phyloP scores from a whole-genome alignment of 2,888 invertebrate genomes.

The Ametastegia equiseti region DNA sequence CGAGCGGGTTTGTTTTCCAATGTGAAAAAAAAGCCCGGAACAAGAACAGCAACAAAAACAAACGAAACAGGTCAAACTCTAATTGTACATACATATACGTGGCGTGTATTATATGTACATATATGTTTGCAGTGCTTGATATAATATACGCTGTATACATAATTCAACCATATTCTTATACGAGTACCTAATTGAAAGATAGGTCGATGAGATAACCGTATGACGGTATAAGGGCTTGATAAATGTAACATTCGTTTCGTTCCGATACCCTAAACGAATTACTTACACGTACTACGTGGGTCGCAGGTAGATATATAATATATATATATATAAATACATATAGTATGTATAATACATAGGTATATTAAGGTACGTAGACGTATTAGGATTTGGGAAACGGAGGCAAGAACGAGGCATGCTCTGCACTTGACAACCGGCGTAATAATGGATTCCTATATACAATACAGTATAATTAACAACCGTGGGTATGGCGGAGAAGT shows the following conservation, averaged over 20 bases:
- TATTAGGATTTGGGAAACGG: background rate
- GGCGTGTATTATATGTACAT: too few relatives aligned
- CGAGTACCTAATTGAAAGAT: slow-evolving; percentile 7
- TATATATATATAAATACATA: background rate
- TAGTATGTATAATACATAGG: background rate
- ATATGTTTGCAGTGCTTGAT: background rate
- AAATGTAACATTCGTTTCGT: background rate
- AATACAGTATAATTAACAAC: slow-evolving; percentile 58
- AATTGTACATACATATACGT: too few relatives aligned
- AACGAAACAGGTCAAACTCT: background rate
- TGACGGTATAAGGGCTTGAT: background rate
- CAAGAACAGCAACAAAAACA: background rate
- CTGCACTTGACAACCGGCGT: slow-evolving; percentile 51
- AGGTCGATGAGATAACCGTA: background rate
- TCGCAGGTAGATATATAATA: background rate
- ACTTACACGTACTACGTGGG: background rate
- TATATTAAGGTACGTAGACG: background rate
- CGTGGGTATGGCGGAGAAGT: slow-evolving; percentile 25
- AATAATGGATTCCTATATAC: slow-evolving; percentile 54
- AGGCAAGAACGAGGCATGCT: slow-evolving; percentile 40
- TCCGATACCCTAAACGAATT: background rate
- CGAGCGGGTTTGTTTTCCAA: background rate
- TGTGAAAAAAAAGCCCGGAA: background rate
- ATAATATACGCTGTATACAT: background rate
- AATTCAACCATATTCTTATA: background rate